Base-by-base conservation (phyloP, 2,888 invertebrate genomes). In the Spialia ferax region DNA sequence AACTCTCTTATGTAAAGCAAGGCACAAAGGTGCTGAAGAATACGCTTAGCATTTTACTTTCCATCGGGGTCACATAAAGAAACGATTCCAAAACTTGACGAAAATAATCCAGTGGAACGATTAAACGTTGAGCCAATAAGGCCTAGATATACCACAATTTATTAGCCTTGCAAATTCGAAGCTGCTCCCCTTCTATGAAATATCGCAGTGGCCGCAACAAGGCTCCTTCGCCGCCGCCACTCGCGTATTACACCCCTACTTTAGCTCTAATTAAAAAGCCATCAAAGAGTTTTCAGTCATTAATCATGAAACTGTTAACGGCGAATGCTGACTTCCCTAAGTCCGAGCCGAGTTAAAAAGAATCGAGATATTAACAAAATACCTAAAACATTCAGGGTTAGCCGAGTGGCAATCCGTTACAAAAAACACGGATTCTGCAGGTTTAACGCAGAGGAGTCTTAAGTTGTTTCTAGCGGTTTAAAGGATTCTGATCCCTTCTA, bases 181-280 rank as follows among this genome's bases (percentile, higher is more conserved):
- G 84, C 84, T 80, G 80, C 76, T 75, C 79, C 87, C 88, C 85
- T 84, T 84, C 86, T 90, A 93, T 92, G 91, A 93, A 91, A 92
- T 93, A 93, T 91, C 86, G 87, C 88, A 79, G 81, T 75, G 85
- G 89, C 85, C 90, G 86, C 88, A 84, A 83, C 87, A 88, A 83
- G 85, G 87, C 88, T 85, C 80, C 85, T 81, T 75, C 62, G 35
- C 48, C 11, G 11, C 48, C 56, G 55, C 45, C 55, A 76, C 76
- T 75, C 81, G 82, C 83, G 89, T 83, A 88, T 88, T 89, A 91
- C 91, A 91, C 89, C 93, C 93, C 91, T 87, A 87, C 91, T 93
- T 93, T 89, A 91, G 91, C 93, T 93, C 93, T 94, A 94, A 94
- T 93, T 94, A 94, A 94, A 94, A 94, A 93, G 91, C 93, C 91